Conservation (phyloP, 2,888 invertebrate species). For the Furcula furcula region DNA sequence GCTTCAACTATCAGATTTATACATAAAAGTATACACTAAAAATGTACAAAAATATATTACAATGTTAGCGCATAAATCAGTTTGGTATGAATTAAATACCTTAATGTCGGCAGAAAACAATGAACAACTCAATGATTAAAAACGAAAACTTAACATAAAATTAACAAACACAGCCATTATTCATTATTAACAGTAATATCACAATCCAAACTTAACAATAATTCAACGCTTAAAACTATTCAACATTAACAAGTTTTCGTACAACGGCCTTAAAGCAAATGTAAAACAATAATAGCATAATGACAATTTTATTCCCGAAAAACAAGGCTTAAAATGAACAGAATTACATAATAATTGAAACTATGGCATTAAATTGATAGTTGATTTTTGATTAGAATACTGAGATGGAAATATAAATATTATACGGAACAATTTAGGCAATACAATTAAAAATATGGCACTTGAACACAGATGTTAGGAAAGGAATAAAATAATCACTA, state of each 20-base stretch:
- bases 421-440: too few species aligned
- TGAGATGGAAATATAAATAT: too few species aligned
- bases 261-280: conserved; percentile 32
- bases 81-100: conserved; percentile 44
- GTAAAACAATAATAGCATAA: conserved; percentile 46
- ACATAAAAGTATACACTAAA: conserved; percentile 30
- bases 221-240: conserved; percentile 71
- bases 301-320: conserved; percentile 61
- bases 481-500: conserved; percentile 53
- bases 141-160: conserved; percentile 81
- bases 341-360: too few species aligned
- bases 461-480: too few species aligned
- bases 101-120: conserved; percentile 72
- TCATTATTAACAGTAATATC: conserved; percentile 57
- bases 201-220: conserved; percentile 71
- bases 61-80: conserved; percentile 19
- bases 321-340: too few species aligned
- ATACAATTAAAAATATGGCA: too few species aligned
- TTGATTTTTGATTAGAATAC: too few species aligned
- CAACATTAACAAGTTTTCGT: conserved; percentile 57
- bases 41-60: conserved; percentile 31
- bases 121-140: conserved; percentile 60
- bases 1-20: conserved; percentile 76
- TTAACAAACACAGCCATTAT: conserved; percentile 78
- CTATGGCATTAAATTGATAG: too few species aligned